A percentile compares a stretch with the other conserved stretches of the same genome.
Evolutionary conservation across 1,140 invertebrate genomes (phyloP).

Genomic region (Rhizoglyphus robini): DNA sequence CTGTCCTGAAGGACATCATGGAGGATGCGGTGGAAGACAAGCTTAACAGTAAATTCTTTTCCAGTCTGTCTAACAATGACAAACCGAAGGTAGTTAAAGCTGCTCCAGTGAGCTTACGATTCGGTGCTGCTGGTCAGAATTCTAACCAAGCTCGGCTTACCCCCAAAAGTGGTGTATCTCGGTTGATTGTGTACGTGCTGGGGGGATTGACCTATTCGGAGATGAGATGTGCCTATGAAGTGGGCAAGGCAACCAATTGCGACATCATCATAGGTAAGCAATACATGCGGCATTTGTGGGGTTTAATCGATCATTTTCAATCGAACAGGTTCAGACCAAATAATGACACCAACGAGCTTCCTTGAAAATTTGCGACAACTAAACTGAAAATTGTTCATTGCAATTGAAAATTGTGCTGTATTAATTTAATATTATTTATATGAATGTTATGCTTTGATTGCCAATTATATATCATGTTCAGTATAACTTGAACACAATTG

Average conservation of each 20-base stretch:
- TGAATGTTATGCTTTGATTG: too few relatives aligned
- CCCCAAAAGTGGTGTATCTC: constrained; percentile 4
- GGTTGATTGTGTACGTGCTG: constrained; percentile 42
- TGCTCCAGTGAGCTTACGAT: not conserved
- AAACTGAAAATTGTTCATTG: not conserved
- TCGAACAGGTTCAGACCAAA: constrained; percentile 10
- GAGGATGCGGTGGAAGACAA: not conserved
- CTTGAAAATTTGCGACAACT: not conserved
- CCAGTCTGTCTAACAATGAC: not conserved
- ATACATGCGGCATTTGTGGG: not conserved
- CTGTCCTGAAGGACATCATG: not conserved
- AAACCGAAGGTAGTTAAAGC: not conserved
- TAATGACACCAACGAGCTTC: not conserved
- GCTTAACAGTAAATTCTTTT: not conserved
- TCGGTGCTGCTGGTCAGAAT: not conserved
- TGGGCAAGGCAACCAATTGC: constrained; percentile 42
- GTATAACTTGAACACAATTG: too few relatives aligned
- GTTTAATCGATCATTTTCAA: not conserved
- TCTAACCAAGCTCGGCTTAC: not conserved
- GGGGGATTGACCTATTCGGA: constrained; percentile 43
- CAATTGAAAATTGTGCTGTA: too few relatives aligned
- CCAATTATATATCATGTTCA: too few relatives aligned
- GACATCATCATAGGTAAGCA: constrained; percentile 41
- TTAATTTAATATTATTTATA: too few relatives aligned
- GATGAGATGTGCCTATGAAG: constrained; percentile 44